These are phyloP conservation scores for Geophilus truncorum DNA, from an alignment of 2,888 invertebrate genomes.

Conservation along the genomic window DNA sequence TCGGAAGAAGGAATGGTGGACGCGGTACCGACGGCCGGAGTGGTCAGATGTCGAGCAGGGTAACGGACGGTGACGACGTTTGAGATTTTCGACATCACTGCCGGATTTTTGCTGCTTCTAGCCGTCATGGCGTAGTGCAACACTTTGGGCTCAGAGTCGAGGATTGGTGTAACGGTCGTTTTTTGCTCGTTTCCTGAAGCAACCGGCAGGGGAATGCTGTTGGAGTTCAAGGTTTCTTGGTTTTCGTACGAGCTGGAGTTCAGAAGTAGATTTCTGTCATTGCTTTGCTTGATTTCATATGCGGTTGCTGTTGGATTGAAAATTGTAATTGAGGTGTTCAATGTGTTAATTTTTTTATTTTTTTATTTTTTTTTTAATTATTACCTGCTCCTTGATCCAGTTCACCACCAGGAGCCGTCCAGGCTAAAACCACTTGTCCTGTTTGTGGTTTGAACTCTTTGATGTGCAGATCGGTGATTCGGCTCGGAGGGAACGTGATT, in stretches of 20 bases:
- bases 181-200: slow-evolving; percentile 53
- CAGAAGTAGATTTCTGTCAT: slow-evolving; percentile 42
- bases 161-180: slow-evolving; percentile 53
- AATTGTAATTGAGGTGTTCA: no score
- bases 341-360: no score
- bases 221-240: no score
- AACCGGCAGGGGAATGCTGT: slow-evolving; percentile 46
- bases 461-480: slow-evolving; percentile 56
- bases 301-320: background rate
- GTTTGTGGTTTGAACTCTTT: slow-evolving; percentile 50
- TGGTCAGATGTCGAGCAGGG: background rate
- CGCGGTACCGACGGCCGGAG: background rate
- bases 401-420: slow-evolving; percentile 57
- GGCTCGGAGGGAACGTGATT: slow-evolving; percentile 49
- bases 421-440: slow-evolving; percentile 54
- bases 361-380: no score
- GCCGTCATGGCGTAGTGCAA: slow-evolving; percentile 56
- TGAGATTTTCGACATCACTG: background rate
- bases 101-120: slow-evolving; percentile 48
- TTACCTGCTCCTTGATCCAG: slow-evolving; percentile 46
- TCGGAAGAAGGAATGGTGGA: background rate
- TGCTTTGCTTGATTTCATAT: slow-evolving; percentile 47
- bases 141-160: slow-evolving; percentile 53
- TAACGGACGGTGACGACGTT: background rate
- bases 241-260: slow-evolving; percentile 41